Evolutionary conservation across 2,888 invertebrate species (phyloP).

Genomic region (Syritta pipiens): DNA sequence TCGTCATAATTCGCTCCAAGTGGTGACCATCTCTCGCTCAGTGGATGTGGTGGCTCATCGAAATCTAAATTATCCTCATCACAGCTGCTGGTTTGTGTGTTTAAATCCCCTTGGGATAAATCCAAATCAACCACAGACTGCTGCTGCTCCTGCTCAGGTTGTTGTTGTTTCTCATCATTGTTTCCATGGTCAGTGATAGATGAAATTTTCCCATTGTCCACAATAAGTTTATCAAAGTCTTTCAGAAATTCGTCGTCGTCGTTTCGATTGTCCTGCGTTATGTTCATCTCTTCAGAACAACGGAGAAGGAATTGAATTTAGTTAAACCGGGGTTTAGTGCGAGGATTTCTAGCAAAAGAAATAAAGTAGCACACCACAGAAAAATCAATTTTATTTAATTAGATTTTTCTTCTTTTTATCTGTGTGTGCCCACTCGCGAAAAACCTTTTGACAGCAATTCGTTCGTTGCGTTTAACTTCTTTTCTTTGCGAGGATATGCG

Average conservation of each 20-base stretch:
- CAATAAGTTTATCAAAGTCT: constrained; percentile 37
- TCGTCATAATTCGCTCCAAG: constrained; percentile 77
- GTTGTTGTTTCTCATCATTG: constrained; percentile 28
- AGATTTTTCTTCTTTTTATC: constrained; percentile 14
- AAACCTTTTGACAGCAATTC: constrained; percentile 52
- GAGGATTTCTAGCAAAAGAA: not conserved
- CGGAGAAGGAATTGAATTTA: not conserved
- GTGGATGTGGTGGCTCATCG: constrained; percentile 69
- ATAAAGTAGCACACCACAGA: constrained; percentile 11
- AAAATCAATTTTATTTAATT: constrained; percentile 69
- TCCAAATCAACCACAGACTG: constrained; percentile 34
- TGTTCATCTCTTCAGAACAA: constrained; percentile 33
- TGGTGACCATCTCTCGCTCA: constrained; percentile 77
- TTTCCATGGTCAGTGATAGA: constrained; percentile 42
- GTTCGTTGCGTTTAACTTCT: constrained; percentile 29
- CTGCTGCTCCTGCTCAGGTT: constrained; percentile 16
- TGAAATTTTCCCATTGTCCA: constrained; percentile 29
- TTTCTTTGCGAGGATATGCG: constrained; percentile 47
- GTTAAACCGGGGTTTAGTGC: not conserved
- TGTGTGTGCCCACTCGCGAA: constrained; percentile 31
- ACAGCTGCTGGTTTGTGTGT: constrained; percentile 49
- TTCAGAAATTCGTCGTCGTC: constrained; percentile 16
- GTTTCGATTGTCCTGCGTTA: constrained; percentile 11
- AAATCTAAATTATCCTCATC: constrained; percentile 59
- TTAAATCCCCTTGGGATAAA: constrained; percentile 39